Base-by-base conservation (phyloP, 2,113 vertebrate genomes). In the Nyctereutes procyonoides region DNA sequence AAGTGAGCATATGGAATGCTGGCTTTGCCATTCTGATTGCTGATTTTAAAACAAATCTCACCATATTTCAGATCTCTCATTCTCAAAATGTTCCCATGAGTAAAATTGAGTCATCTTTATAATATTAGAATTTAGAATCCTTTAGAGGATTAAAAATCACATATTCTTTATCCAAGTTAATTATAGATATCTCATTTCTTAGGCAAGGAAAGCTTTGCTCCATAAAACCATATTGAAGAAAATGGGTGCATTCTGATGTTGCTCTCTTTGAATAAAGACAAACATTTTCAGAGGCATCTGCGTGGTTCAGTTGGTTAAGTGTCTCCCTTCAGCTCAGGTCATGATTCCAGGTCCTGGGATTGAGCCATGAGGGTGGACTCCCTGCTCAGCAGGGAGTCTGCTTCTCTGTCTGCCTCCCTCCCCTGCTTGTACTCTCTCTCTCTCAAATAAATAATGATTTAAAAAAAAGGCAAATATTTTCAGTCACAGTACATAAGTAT, bases 31-130 rank as follows among this genome's bases (percentile, higher is more conserved):
- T 77, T 96, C n/a, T 92, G 74, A 89, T 89, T 89, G 73, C 73
- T 93, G 67, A 93, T 71, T 96, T 88, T 93, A 90, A 96, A 91
- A 95, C 14, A 91, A 83, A 87, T 89, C 82, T 95, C 32, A 51
- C n/a, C 48, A 62, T 67, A 74, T 84, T 92, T 96, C n/a, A 65
- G 12, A 93, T 86, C 53, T 93, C 63, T 79, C 73, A 74, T 69
- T 92, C 26, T 53, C 38, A 56, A 92, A 86, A 87, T 80, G 43
- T 84, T 87, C 53, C 51, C 84, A 30, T 10, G 43, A 90, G 53
- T 89, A 91, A 95, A 97, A 94, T 2, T 55, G 24, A 97, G 5
- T 93, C 92, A 92, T 79, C 30, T 79, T 79, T 79, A 79, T 51
- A 79, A 79, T 79, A 79, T 55, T 79, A 79, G 76, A 55, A 79